These are phyloP conservation scores for Meandrina meandrites DNA, from an alignment of 92 coral and sea anemone species.

Conservation along the genomic window DNA sequence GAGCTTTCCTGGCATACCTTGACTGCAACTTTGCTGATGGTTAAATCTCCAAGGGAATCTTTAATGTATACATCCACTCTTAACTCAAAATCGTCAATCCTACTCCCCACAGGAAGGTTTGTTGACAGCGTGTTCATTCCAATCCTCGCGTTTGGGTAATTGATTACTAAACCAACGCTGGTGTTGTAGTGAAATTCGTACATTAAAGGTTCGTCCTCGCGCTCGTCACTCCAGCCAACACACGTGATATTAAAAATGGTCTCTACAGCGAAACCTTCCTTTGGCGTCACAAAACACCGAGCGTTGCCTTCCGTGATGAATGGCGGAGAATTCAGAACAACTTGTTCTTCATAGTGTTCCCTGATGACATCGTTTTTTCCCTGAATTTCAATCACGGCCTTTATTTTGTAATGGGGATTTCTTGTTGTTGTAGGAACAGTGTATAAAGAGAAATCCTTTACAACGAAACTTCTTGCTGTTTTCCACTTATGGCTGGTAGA, in stretches of 20 bases:
- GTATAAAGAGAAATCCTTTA: background rate
- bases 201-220: slow-evolving; percentile 52
- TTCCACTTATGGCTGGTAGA: background rate
- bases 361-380: background rate
- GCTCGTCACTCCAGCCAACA: slow-evolving; percentile 67
- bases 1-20: slow-evolving; percentile 16
- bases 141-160: background rate
- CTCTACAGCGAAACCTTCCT: slow-evolving; percentile 59
- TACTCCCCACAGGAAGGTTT: slow-evolving; percentile 31
- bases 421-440: background rate
- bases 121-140: slow-evolving; percentile 16
- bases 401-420: slow-evolving; percentile 23
- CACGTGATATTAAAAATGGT: slow-evolving; percentile 64
- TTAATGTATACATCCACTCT: slow-evolving; percentile 9
- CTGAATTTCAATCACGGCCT: slow-evolving; percentile 13
- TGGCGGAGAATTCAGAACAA: slow-evolving; percentile 25
- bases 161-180: slow-evolving; percentile 21
- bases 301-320: background rate
- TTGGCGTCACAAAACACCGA: slow-evolving; percentile 55
- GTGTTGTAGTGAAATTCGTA: slow-evolving; percentile 63
- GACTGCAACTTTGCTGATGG: background rate
- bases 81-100: background rate
- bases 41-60: slow-evolving; percentile 26
- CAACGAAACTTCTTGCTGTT: background rate
- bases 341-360: background rate